These are phyloP conservation scores for Hedya salicella DNA, from an alignment of 2,888 invertebrate species.

Conservation along the genomic window DNA sequence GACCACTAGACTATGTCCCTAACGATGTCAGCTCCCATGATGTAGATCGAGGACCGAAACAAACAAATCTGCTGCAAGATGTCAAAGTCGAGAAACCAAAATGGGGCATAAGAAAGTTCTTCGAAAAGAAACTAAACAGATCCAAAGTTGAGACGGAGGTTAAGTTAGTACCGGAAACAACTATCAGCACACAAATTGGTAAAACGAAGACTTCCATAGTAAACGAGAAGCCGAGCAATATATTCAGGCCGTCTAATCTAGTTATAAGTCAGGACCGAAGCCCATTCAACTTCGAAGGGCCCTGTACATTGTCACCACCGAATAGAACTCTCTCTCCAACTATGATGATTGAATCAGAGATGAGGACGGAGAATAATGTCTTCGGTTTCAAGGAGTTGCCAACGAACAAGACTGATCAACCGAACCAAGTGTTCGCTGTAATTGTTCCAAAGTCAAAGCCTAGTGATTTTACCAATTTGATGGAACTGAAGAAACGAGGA, in stretches of 20 bases:
- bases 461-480: slow-evolving; percentile 51
- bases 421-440: slow-evolving; percentile 78
- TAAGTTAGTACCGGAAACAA: slow-evolving; percentile 73
- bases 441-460: slow-evolving; percentile 78
- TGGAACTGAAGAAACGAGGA: slow-evolving; percentile 60
- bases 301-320: slow-evolving; percentile 77
- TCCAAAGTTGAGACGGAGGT: slow-evolving; percentile 83
- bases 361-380: slow-evolving; percentile 74
- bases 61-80: slow-evolving; percentile 75
- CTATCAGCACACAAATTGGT: slow-evolving; percentile 51
- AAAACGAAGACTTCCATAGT: slow-evolving; percentile 66
- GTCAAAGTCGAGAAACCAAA: slow-evolving; percentile 69
- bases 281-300: slow-evolving; percentile 68
- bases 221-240: slow-evolving; percentile 66
- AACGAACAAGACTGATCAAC: slow-evolving; percentile 58
- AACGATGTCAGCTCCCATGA: slow-evolving; percentile 87
- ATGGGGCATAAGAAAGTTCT: slow-evolving; percentile 75
- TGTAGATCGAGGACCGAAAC: slow-evolving; percentile 68
- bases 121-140: slow-evolving; percentile 69
- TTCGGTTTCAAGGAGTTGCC: slow-evolving; percentile 77
- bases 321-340: slow-evolving; percentile 78
- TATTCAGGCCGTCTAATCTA: slow-evolving; percentile 67
- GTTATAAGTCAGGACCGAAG: slow-evolving; percentile 62
- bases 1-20: slow-evolving; percentile 87
- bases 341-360: slow-evolving; percentile 72